Percentiles rank a stretch among this genome's conserved stretches.
Evolutionary conservation across 2,797 vertebrate species (phyloP).

Genomic region (Channa striata): DNA sequence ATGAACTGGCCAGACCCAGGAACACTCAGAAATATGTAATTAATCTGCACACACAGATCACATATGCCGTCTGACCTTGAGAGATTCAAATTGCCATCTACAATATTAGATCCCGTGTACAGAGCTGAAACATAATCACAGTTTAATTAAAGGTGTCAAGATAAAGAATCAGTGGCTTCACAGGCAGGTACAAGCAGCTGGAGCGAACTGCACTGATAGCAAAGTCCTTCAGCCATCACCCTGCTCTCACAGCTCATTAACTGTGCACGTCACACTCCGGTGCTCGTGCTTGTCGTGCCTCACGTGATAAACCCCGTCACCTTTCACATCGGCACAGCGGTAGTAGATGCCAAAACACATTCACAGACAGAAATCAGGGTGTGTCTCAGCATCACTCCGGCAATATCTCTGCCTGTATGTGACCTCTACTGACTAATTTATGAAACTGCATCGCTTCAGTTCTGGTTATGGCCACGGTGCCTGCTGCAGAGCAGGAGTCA

Average conservation of each 20-base stretch:
- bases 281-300: constrained; percentile 24
- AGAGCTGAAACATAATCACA: constrained; percentile 37
- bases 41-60: constrained; percentile 26
- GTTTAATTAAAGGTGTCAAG: constrained; percentile 57
- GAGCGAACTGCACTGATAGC: constrained; percentile 24
- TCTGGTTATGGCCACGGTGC: constrained; percentile 14
- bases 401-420: constrained; percentile 38
- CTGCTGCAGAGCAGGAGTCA: constrained; percentile 47
- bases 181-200: constrained; percentile 35
- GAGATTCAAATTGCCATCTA: constrained; percentile 29
- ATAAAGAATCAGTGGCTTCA: constrained; percentile 48
- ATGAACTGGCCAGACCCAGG: constrained; percentile 20
- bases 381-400: constrained; percentile 55
- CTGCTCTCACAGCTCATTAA: constrained; percentile 35
- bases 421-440: constrained; percentile 74
- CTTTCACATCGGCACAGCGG: constrained; percentile 29
- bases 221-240: constrained; percentile 36
- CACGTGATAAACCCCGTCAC: constrained; percentile 24
- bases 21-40: constrained; percentile 34
- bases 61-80: constrained; percentile 55
- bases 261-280: constrained; percentile 38
- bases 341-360: constrained; percentile 4
- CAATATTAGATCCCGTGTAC: constrained; percentile 17
- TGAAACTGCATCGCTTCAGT: constrained; percentile 55
- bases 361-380: constrained; percentile 48